A percentile compares a stretch with the other conserved stretches of the same genome.
These are phyloP conservation scores for Coreius guichenoti DNA, from an alignment of 2,797 vertebrate genomes.

Conservation along the genomic window DNA sequence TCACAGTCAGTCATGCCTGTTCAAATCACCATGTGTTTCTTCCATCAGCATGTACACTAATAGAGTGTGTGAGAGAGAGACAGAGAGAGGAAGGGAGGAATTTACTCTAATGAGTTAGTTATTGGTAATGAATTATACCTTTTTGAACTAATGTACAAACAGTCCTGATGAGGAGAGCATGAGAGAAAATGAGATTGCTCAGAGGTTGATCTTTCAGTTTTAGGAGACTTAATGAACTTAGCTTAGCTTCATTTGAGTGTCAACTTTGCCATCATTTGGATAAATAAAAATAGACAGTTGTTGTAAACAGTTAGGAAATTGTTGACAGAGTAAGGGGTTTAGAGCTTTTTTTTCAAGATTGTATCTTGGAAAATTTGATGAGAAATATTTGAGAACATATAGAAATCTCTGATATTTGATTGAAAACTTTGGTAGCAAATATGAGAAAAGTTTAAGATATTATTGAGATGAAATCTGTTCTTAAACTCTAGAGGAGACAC, in stretches of 20 bases:
- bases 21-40: slow-evolving; percentile 66
- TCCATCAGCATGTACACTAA: slow-evolving; percentile 64
- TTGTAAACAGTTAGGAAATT: neutral
- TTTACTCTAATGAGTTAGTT: slow-evolving; percentile 13
- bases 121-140: slow-evolving; percentile 2
- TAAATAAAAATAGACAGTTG: neutral
- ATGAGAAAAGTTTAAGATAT: neutral
- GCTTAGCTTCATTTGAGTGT: neutral
- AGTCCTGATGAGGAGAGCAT: neutral
- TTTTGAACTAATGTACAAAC: neutral
- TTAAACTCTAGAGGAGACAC: neutral
- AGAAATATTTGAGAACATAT: neutral
- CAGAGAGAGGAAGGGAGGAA: neutral
- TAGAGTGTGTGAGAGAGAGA: slow-evolving; percentile 55
- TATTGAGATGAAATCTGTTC: neutral
- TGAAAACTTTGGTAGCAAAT: neutral
- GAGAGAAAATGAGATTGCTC: neutral
- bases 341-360: neutral
- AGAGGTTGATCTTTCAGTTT: neutral
- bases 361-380: neutral
- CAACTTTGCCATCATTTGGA: neutral
- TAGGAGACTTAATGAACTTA: neutral
- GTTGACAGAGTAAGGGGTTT: neutral
- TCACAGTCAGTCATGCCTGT: slow-evolving; percentile 44
- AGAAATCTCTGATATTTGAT: neutral